Percentiles rank a stretch among this genome's conserved stretches.
phyloP scores from a whole-genome alignment of 2,888 invertebrate species.

The Aradus depressus region DNA sequence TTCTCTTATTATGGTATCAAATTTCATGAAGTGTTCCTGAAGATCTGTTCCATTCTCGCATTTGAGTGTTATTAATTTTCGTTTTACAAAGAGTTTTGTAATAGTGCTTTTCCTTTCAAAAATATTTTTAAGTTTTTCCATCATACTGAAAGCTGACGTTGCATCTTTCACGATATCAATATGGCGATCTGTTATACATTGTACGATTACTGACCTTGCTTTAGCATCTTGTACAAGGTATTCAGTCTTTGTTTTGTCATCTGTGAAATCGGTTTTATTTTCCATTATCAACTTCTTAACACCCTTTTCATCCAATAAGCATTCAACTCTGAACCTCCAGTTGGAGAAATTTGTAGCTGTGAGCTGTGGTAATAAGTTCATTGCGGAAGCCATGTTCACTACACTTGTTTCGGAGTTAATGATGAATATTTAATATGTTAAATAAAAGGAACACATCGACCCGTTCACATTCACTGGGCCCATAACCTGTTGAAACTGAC shows the following conservation, averaged over 20 bases:
- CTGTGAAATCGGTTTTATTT: too few relatives aligned
- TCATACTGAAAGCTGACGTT: background rate
- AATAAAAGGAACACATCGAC: too few relatives aligned
- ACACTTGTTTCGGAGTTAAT: too few relatives aligned
- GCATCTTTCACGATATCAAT: slow-evolving; percentile 5
- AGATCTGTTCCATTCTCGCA: background rate
- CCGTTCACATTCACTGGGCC: too few relatives aligned
- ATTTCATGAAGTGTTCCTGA: slow-evolving; percentile 18
- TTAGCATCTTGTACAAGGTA: background rate
- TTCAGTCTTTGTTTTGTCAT: background rate
- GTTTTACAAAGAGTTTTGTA: slow-evolving; percentile 1
- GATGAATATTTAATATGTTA: too few relatives aligned
- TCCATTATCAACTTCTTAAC: background rate
- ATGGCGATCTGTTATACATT: slow-evolving; percentile 3
- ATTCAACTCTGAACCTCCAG: slow-evolving; percentile 10
- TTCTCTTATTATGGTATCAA: slow-evolving; percentile 20
- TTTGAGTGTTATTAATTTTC: slow-evolving; percentile 7
- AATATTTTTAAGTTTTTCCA: slow-evolving; percentile 2
- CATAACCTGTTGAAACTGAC: too few relatives aligned
- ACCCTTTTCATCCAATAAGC: slow-evolving; percentile 1
- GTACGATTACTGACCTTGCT: background rate
- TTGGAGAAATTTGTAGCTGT: slow-evolving; percentile 1
- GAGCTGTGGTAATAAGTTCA: too few relatives aligned
- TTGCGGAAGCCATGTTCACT: too few relatives aligned
- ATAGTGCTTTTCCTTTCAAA: slow-evolving; percentile 8